Base-by-base conservation (phyloP, 2,888 invertebrate genomes). In the Halocaridina rubra region DNA sequence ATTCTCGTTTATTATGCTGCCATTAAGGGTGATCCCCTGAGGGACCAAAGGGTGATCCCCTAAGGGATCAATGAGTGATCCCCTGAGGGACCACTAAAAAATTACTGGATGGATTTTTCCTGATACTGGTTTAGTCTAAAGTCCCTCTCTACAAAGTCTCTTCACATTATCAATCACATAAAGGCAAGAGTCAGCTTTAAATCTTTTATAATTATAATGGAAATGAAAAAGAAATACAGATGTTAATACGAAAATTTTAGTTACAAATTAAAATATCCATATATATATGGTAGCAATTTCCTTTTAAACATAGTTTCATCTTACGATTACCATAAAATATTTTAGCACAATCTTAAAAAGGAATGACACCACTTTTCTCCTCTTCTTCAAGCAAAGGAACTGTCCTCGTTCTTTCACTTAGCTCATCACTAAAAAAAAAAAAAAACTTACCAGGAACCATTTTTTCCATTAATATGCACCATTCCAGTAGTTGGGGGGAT, bases 361-460 rank as follows among this genome's bases (percentile, higher is more conserved):
- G n/a, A n/a, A 53, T 53, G 4, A 53, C 19, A 53, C 53, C 1
- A n/a, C 16, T 53, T 3, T 5, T 53, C 19, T 53, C 53, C 53
- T 53, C 53, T n/a, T 53, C 53, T 19, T 53, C 19, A 59, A 82
- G 77, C 76, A 53, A 72, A 81, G 75, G 46, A 59, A 72, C 30
- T 71, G 33, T n/a, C 64, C 67, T 81, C 32, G 29, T 67, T 27
- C 81, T 57, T 69, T 76, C 67, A 77, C 53, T 64, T 53, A 76
- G 30, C 81, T 72, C 81, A 77, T 57, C 53, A 59, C 82, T 78
- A 72, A 78, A n/a, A n/a, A n/a, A n/a, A n/a, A n/a, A n/a, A n/a
- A n/a, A n/a, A 29, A 57, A 39, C 78, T 71, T 72, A 84, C 72
- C 78, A 84, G 82, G 82, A 84, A 84, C 82, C 82, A 71, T 84